Evolutionary conservation across 2,113 vertebrate genomes (phyloP).

Genomic region (Amblyopsis rosae): DNA sequence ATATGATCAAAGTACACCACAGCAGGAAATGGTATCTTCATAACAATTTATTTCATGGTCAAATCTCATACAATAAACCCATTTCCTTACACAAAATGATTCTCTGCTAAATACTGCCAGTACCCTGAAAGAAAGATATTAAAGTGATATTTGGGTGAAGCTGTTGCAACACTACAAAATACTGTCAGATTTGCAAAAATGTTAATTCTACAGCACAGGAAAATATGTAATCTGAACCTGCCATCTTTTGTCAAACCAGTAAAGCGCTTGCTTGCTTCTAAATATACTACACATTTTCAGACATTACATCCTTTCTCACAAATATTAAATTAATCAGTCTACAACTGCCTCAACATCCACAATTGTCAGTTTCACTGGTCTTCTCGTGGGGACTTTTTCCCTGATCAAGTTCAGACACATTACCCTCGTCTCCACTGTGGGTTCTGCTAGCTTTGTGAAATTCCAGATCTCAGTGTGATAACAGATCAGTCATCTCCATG

Average conservation of each 20-base stretch:
- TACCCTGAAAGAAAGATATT: constrained; percentile 29
- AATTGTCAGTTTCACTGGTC: too few species aligned
- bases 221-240: constrained; percentile 14
- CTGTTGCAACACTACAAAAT: constrained; percentile 30
- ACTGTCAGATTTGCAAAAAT: constrained; percentile 37
- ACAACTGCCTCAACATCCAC: not conserved
- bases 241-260: constrained; percentile 19
- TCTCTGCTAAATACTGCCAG: constrained; percentile 17
- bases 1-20: constrained; percentile 27
- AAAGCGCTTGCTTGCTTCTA: constrained; percentile 16
- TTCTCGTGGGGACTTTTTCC: too few species aligned
- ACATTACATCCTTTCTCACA: constrained; percentile 17
- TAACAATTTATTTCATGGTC: constrained; percentile 55
- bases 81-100: constrained; percentile 40
- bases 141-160: constrained; percentile 12
- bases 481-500: too few species aligned
- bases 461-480: too few species aligned
- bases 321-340: constrained; percentile 9
- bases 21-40: constrained; percentile 33
- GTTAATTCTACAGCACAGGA: constrained; percentile 34
- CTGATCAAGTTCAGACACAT: too few species aligned
- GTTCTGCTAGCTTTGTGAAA: too few species aligned
- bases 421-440: too few species aligned
- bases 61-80: constrained; percentile 60
- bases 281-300: not conserved